phyloP scores from a whole-genome alignment of 2,888 invertebrate species.

The Lordiphosa fenestrarum region DNA sequence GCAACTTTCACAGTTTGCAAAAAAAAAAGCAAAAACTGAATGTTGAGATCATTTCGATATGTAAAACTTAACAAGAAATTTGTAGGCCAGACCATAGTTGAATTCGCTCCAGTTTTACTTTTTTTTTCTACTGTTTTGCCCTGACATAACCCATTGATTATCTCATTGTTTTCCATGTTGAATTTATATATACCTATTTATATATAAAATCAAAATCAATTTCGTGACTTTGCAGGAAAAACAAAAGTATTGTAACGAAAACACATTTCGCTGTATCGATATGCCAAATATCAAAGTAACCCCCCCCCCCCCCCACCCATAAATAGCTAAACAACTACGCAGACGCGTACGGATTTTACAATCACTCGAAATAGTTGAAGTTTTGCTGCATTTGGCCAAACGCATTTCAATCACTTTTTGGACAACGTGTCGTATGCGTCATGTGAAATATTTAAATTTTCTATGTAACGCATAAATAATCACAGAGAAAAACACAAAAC shows the following conservation, averaged over 20 bases:
- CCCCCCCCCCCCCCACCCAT: constrained; percentile 5
- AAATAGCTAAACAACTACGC: constrained; percentile 50
- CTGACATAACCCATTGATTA: constrained; percentile 48
- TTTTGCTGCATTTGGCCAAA: constrained; percentile 44
- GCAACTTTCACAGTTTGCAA: constrained; percentile 36
- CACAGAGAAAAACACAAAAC: constrained; percentile 19
- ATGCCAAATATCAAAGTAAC: constrained; percentile 43
- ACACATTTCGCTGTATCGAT: constrained; percentile 44
- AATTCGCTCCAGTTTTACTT: constrained; percentile 17
- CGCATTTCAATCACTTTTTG: constrained; percentile 67
- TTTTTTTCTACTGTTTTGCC: neutral
- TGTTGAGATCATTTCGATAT: constrained; percentile 30
- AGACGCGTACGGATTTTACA: constrained; percentile 54
- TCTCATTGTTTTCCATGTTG: constrained; percentile 46
- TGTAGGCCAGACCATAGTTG: neutral
- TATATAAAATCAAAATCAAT: constrained; percentile 30
- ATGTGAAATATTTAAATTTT: constrained; percentile 60
- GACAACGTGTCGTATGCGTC: constrained; percentile 61
- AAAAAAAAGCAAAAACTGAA: no score
- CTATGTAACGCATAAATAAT: constrained; percentile 68
- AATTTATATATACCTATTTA: constrained; percentile 33
- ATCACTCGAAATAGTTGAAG: constrained; percentile 24
- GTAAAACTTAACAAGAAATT: neutral
- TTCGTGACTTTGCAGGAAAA: constrained; percentile 66
- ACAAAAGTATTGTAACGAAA: constrained; percentile 26